Base-by-base conservation (phyloP, 2,888 invertebrate species). In the Cacoxenus indagator region DNA sequence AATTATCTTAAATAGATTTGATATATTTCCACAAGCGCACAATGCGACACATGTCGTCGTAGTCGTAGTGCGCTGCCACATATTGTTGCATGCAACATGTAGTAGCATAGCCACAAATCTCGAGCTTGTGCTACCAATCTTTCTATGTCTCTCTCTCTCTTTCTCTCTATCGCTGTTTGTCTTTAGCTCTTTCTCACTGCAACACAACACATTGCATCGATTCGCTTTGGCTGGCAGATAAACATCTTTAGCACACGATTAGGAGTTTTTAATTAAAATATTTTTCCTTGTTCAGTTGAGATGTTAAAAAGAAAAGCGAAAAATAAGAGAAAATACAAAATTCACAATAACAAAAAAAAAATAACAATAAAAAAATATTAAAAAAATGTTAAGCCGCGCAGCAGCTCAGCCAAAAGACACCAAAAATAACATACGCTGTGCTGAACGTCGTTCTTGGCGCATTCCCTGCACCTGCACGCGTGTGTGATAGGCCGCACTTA, bases 1-100 rank as follows among this genome's bases (percentile, higher is more conserved):
- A 81, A 82, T 81, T 82, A 81, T 81, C 80, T 81, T 72, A 74
- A 82, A 81, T 78, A 80, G 80, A 81, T 81, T 81, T 81, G 80
- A 81, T 81, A 81, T 81, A 81, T 81, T 82, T 81, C 78, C 82
- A 78, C 82, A 81, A 82, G 75, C 82, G 78, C 80, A 80, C 70
- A 77, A 78, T 78, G 78, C 80, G 80, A 80, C 80, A 80, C 77
- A 80, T 81, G 82, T 79, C 74, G 80, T 66, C 72, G 80, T 64
- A 17, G 37, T 14, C 24, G 51, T 9, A 27, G 29, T 31, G 37
- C 64, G 65, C 67, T 69, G 70, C 76, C 68, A 70, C 67, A 65
- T 48, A 29, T n/a, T 51, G 61, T 59, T 54, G 70, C 70, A 67
- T 65, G 67, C 70, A 66, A 69, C 69, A 64, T 55, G 70, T 51